Evolutionary conservation across 2,113 vertebrate species (phyloP).

Genomic region (Neodontobutis hainanensis): DNA sequence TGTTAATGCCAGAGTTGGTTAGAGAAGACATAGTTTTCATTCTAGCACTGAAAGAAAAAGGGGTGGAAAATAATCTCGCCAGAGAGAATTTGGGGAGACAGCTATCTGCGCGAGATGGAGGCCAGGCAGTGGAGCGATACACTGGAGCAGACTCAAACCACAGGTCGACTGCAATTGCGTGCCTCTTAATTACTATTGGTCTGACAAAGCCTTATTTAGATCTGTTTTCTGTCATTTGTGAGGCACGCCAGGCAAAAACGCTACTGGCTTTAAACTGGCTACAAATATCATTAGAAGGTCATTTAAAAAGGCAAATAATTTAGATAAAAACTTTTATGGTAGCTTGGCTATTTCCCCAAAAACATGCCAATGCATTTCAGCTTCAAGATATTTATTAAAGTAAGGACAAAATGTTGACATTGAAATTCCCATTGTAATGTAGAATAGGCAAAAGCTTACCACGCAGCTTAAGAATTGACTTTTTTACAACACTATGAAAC

Average conservation of each 20-base stretch:
- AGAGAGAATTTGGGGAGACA: constrained; percentile 58
- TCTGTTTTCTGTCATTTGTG: constrained; percentile 35
- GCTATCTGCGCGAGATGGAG: constrained; percentile 39
- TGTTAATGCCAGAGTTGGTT: constrained; percentile 75
- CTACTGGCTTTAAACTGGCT: too few relatives aligned
- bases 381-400: too few relatives aligned
- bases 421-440: too few relatives aligned
- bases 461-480: too few relatives aligned
- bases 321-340: too few relatives aligned
- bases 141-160: constrained; percentile 52
- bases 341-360: too few relatives aligned
- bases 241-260: constrained; percentile 12
- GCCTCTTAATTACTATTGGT: constrained; percentile 49
- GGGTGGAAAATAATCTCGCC: constrained; percentile 67
- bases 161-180: constrained; percentile 47
- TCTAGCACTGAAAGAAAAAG: constrained; percentile 59
- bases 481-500: too few relatives aligned
- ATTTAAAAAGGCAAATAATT: too few relatives aligned
- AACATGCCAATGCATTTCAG: too few relatives aligned
- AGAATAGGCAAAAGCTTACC: too few relatives aligned
- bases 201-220: constrained; percentile 43
- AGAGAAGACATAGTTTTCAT: constrained; percentile 68
- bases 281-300: too few relatives aligned
- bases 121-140: constrained; percentile 17
- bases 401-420: too few relatives aligned